Evolutionary conservation across 2,797 vertebrate species (phyloP), one percentile per base, ranked within the genome.

Genomic region (Premnoplex brunnescens): DNA sequence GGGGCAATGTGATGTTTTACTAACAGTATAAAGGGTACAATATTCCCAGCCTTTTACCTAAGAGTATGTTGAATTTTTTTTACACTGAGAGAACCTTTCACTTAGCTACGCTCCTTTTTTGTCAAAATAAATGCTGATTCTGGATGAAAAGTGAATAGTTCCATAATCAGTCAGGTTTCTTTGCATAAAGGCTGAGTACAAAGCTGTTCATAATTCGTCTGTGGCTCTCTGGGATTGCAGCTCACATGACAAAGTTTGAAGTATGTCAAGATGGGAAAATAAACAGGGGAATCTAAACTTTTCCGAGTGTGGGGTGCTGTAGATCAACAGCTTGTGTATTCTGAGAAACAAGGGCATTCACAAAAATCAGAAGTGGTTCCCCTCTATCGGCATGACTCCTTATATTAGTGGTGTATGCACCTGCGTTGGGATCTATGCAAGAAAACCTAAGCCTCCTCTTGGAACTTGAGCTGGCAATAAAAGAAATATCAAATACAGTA

Each of bases 331-430:
- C 17, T 56, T 67, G 16, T 12, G 18, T 15, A 14, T 56, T 78
- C 37, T 23, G 14, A 60, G 23, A 52, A 30, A 56, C 0, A 0
- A 20, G 7, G 2, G 7, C 1, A 0, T 79, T 71, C 30, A 41
- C 26, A 43, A 26, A 88, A 71, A 14, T n/a, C 27, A 58, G 22
- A 63, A 26, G 58, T 66, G 30, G 28, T 37, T 66, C 56, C 13
- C 37, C 14, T 66, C 44, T 52, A 5, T 22, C 30, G 41, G 46
- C 0, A 0, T 5, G 8, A 56, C 27, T 91, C 58, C 52, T 67
- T 36, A 34, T 0, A 0, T 36, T 43, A 39, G 12, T 16, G 28
- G 13, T 56, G 3, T 24, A 27, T 8, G 6, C 7, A 21, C 4
- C 18, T 71, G 17, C 32, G 48, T 58, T 28, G 2, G 23, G 28